These are phyloP conservation scores for Andrena bucephala DNA, from an alignment of 2,888 invertebrate species.

Conservation along the genomic window DNA sequence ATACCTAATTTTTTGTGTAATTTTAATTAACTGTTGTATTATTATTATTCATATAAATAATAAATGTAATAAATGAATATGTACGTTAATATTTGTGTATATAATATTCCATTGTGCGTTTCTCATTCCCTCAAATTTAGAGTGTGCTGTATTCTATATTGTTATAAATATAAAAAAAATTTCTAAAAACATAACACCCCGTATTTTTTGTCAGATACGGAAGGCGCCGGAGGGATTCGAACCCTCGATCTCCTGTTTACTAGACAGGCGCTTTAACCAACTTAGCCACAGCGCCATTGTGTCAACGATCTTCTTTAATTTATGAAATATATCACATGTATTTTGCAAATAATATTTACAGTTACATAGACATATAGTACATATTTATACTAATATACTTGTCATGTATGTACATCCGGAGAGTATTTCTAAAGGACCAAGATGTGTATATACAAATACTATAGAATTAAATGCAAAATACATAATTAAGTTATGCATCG, in stretches of 20 bases:
- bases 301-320: background rate
- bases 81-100: too few relatives aligned
- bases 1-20: too few relatives aligned
- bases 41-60: too few relatives aligned
- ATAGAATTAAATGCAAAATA: too few relatives aligned
- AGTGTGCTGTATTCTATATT: too few relatives aligned
- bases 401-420: too few relatives aligned
- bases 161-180: background rate
- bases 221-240: constrained; percentile 89
- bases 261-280: constrained; percentile 92
- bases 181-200: background rate
- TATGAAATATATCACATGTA: background rate
- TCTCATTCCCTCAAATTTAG: too few relatives aligned
- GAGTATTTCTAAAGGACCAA: too few relatives aligned
- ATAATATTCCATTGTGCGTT: too few relatives aligned
- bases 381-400: background rate
- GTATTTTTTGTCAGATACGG: background rate
- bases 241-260: constrained; percentile 90
- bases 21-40: too few relatives aligned
- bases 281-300: constrained; percentile 90
- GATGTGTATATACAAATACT: too few relatives aligned
- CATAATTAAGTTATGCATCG: background rate
- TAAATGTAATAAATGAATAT: too few relatives aligned
- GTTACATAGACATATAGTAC: background rate
- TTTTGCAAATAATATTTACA: background rate